phyloP scores from a whole-genome alignment of 2,113 vertebrate genomes.

The Eptatretus burgeri region DNA sequence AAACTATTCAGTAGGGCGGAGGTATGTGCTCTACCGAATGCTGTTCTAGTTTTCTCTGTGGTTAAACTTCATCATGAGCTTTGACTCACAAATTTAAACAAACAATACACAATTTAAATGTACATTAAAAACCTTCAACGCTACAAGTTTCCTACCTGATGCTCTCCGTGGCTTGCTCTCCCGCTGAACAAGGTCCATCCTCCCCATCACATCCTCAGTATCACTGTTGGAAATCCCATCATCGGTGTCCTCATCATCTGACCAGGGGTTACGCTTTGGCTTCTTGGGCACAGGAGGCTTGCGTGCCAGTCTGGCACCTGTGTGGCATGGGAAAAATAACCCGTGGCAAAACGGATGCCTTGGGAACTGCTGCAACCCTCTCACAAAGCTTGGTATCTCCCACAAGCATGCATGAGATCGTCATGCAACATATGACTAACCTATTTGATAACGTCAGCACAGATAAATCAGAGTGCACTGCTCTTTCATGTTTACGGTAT shows the following conservation, averaged over 20 bases:
- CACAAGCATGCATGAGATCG: too few species aligned
- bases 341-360: neutral
- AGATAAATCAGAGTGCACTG: neutral
- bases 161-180: conserved; percentile 17
- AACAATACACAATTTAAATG: neutral
- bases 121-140: too few species aligned
- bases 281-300: conserved; percentile 27
- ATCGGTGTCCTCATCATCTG: conserved; percentile 20
- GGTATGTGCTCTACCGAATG: too few species aligned
- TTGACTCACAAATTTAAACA: too few species aligned
- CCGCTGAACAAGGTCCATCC: conserved; percentile 18
- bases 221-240: conserved; percentile 15
- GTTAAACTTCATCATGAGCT: too few species aligned
- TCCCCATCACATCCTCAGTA: conserved; percentile 11
- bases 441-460: neutral
- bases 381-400: neutral
- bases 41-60: too few species aligned
- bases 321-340: conserved; percentile 16
- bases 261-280: conserved; percentile 28
- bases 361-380: neutral
- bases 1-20: too few species aligned
- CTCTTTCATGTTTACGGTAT: neutral
- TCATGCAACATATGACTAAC: neutral
- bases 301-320: conserved; percentile 30
- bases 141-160: conserved; percentile 12